Conservation (phyloP, 37 sponge, comb jelly and placozoan genomes). For the Cliona cf. orientalis region DNA sequence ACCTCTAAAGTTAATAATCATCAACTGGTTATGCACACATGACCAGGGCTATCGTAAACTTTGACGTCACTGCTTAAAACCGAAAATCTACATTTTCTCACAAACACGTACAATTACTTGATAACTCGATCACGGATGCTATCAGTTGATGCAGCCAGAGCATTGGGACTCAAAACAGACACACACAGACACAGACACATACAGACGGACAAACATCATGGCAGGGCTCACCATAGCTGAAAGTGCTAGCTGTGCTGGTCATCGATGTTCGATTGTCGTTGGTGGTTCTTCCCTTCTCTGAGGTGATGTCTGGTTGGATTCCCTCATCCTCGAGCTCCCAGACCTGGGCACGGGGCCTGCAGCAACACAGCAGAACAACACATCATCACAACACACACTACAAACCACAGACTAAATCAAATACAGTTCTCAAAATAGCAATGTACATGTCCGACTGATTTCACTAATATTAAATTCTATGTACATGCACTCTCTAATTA, state of each 20-base stretch:
- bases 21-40: neutral
- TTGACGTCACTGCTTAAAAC: neutral
- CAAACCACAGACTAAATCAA: neutral
- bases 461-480: neutral
- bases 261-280: conserved; percentile 6
- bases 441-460: neutral
- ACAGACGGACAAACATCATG: conserved; percentile 3
- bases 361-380: neutral
- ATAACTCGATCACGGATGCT: neutral
- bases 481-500: neutral
- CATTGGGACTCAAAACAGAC: conserved; percentile 6
- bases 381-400: neutral
- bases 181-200: conserved; percentile 43
- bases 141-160: neutral
- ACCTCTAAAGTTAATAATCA: neutral
- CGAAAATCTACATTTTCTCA: neutral
- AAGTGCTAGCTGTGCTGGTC: too few species aligned
- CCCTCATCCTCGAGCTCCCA: conserved; percentile 43
- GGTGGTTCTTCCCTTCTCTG: too few species aligned
- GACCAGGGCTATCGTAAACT: neutral
- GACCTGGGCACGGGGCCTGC: conserved; percentile 13
- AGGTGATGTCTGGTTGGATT: conserved; percentile 37
- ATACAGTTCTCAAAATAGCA: neutral
- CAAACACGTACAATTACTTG: neutral
- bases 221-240: neutral